A percentile compares a stretch with the other conserved stretches of the same genome.
Conservation (phyloP, 2,797 vertebrate genomes). For the Chlorospingus flavigularis region DNA sequence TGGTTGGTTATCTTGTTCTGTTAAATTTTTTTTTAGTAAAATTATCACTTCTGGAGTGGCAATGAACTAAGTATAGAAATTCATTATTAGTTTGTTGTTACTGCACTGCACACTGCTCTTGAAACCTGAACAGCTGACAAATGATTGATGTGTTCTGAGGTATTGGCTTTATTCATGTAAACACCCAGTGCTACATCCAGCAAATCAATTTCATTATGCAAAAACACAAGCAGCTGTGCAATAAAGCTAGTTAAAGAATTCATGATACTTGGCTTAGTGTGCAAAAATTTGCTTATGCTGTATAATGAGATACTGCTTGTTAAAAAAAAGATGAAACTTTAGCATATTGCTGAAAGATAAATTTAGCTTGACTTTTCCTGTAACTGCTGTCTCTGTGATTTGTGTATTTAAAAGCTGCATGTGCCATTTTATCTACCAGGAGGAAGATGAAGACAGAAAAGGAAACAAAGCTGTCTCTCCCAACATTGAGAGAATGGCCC, state of each 20-base stretch:
- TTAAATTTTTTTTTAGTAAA: not conserved
- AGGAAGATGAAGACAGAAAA: constrained; percentile 83
- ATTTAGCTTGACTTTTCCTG: not conserved
- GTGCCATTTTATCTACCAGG: constrained; percentile 71
- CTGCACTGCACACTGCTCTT: not conserved
- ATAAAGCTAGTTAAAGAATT: not conserved
- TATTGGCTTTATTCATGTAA: not conserved
- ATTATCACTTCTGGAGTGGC: not conserved
- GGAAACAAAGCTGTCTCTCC: not conserved
- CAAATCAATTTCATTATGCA: not conserved
- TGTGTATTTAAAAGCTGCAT: not conserved
- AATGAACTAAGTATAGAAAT: not conserved
- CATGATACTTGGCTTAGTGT: not conserved
- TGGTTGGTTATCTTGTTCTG: constrained; percentile 77
- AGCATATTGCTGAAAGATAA: not conserved
- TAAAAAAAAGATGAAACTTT: not conserved
- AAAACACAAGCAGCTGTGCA: not conserved
- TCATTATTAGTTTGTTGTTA: not conserved
- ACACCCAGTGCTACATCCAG: not conserved
- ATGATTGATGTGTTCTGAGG: not conserved
- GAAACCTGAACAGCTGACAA: not conserved
- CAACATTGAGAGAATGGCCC: constrained; percentile 73
- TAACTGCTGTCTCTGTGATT: not conserved
- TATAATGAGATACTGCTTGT: not conserved
- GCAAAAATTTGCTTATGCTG: not conserved